Base-by-base conservation (phyloP, 2,888 invertebrate species). In the Ophion obscuratus region DNA sequence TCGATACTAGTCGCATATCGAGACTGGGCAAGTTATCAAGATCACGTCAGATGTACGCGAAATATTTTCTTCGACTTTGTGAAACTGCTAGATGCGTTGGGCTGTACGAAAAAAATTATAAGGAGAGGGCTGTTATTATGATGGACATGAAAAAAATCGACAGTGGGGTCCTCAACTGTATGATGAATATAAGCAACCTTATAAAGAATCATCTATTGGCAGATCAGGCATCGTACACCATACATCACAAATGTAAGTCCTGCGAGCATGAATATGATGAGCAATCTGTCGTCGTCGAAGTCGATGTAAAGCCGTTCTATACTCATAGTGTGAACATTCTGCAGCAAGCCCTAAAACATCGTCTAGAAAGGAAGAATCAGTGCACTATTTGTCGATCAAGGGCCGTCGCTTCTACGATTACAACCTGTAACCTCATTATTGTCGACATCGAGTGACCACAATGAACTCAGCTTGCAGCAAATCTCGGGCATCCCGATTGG, bases 401-500 rank as follows among this genome's bases (percentile, higher is more conserved):
- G 2, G 53, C 66, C 14, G 66, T 73, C 10, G 11, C 53, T 9
- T 27, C 57, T 4, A 17, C 62, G 24, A 14, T 80, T 14, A 64
- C 62, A 14, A 17, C 9, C 2, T 79, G 83, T 40, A 31, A 27
- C 0, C 83, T 75, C 24, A 36, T 84, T 0, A 66, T 84, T 31
- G 9, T 84, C 17, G 79, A 84, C 67, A 47, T 80, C n/a, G 83
- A 79, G 36, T 79, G 83, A 36, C 40, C 79, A 31, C 73, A 68
- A 24, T 74, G 61, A 68, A 17, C 44, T 17, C 9, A n/a, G 36
- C 64, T 84, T 6, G 83, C 79, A 5, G 4, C n/a, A 11, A 84
- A 68, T 27, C 44, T 77, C 14, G 79, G 83, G n/a, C 78, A 74
- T 67, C 2, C 4, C 11, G 61, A 75, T 40, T 74, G 83, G 83